Evolutionary conservation across 2,888 invertebrate species (phyloP).

Genomic region (Pachycephus smyrnensis): DNA sequence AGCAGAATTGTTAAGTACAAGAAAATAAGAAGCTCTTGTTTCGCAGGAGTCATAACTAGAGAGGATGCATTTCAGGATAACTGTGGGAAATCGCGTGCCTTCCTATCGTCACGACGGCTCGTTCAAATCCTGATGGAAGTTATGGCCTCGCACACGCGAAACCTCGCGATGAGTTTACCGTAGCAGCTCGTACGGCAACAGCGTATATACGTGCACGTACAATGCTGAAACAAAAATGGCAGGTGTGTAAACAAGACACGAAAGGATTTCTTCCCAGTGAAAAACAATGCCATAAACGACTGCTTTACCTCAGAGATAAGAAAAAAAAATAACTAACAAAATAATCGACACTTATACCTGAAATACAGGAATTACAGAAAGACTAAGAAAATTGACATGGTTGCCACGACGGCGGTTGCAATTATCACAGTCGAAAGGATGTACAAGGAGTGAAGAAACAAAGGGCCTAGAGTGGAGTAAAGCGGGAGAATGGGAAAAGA

Average conservation of each 20-base stretch:
- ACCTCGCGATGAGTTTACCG: constrained; percentile 31
- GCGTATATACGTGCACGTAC: background rate
- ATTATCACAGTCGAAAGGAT: background rate
- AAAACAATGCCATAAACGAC: background rate
- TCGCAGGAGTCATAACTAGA: background rate
- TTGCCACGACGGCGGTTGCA: background rate
- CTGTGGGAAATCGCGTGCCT: background rate
- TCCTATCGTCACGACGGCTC: background rate
- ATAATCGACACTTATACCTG: background rate
- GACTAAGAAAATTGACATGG: background rate
- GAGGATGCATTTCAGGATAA: background rate
- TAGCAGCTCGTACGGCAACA: constrained; percentile 22
- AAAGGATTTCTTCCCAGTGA: background rate
- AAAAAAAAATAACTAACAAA: background rate
- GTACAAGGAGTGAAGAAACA: background rate
- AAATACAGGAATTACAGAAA: background rate
- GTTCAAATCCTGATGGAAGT: constrained; percentile 26
- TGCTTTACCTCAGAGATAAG: background rate
- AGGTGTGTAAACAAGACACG: background rate
- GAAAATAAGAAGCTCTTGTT: background rate
- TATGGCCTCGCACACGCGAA: constrained; percentile 39
- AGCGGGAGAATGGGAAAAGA: background rate
- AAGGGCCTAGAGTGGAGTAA: background rate
- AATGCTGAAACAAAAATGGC: background rate
- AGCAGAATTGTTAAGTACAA: background rate